Percentiles rank a stretch among this genome's conserved stretches.
Conservation (phyloP, 2,113 vertebrate species). For the Seriola aureovittata region DNA sequence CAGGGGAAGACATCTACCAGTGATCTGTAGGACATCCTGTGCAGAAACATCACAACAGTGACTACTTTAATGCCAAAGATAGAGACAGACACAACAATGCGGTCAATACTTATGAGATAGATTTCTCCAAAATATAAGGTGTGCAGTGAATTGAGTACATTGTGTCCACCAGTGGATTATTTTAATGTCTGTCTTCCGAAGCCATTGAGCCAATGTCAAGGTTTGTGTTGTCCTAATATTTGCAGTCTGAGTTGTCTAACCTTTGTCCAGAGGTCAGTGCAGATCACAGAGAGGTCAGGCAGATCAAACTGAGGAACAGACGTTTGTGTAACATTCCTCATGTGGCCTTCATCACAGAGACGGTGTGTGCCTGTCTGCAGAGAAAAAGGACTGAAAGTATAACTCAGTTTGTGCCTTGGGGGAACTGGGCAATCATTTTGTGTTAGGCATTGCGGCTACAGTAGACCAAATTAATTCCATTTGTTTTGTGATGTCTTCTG, state of each 20-base stretch:
- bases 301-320: constrained; percentile 61
- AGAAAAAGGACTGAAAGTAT: constrained; percentile 27
- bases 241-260: constrained; percentile 40
- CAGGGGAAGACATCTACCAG: background rate
- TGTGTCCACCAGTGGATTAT: background rate
- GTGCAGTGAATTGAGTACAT: background rate
- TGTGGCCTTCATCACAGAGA: constrained; percentile 65
- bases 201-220: constrained; percentile 47
- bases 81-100: background rate
- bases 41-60: background rate
- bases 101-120: background rate
- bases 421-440: constrained; percentile 1
- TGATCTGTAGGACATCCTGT: background rate
- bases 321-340: constrained; percentile 76
- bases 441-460: constrained; percentile 10
- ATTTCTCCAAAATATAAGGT: too few species aligned
- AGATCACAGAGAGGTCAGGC: constrained; percentile 48
- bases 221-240: constrained; percentile 65
- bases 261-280: constrained; percentile 36
- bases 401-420: constrained; percentile 20
- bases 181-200: background rate
- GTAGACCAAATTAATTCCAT: constrained; percentile 1
- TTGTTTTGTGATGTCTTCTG: constrained; percentile 1
- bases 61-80: background rate
- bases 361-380: constrained; percentile 46